phyloP scores from a whole-genome alignment of 2,888 invertebrate genomes.

The Amphipyra berbera region DNA sequence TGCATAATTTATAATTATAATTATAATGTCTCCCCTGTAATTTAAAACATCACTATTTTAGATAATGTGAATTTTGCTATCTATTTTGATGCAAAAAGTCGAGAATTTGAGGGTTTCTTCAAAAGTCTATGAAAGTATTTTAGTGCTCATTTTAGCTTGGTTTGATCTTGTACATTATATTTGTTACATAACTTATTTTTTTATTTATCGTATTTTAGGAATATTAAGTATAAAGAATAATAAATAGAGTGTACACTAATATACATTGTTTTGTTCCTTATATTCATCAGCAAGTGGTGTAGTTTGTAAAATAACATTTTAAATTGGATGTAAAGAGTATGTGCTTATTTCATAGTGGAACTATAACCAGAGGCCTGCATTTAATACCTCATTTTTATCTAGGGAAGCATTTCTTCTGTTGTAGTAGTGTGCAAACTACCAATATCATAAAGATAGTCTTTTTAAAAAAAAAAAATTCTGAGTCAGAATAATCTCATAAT shows the following conservation, averaged over 20 bases:
- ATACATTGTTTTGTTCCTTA: constrained; percentile 51
- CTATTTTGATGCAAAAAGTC: constrained; percentile 47
- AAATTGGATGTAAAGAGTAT: constrained; percentile 25
- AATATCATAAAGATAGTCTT: not conserved
- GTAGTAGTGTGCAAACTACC: constrained; percentile 1
- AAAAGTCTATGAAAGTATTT: constrained; percentile 45
- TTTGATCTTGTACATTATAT: constrained; percentile 76
- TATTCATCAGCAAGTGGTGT: constrained; percentile 37
- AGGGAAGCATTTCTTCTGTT: constrained; percentile 22
- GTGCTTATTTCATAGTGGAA: constrained; percentile 24
- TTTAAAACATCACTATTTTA: constrained; percentile 52
- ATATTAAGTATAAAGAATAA: constrained; percentile 72
- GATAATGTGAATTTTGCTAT: constrained; percentile 40
- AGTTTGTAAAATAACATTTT: constrained; percentile 34
- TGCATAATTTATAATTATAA: constrained; percentile 64
- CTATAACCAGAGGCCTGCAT: constrained; percentile 36
- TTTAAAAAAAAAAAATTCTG: constrained; percentile 5
- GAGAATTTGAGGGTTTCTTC: constrained; percentile 28
- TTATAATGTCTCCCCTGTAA: constrained; percentile 23
- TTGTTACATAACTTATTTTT: constrained; percentile 79
- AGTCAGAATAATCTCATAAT: constrained; percentile 2
- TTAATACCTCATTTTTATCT: constrained; percentile 38
- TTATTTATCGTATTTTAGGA: constrained; percentile 80
- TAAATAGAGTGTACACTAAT: constrained; percentile 70
- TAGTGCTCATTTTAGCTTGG: constrained; percentile 69